phyloP scores from a whole-genome alignment of 2,113 vertebrate genomes.

The Lethenteron camtschaticum region DNA sequence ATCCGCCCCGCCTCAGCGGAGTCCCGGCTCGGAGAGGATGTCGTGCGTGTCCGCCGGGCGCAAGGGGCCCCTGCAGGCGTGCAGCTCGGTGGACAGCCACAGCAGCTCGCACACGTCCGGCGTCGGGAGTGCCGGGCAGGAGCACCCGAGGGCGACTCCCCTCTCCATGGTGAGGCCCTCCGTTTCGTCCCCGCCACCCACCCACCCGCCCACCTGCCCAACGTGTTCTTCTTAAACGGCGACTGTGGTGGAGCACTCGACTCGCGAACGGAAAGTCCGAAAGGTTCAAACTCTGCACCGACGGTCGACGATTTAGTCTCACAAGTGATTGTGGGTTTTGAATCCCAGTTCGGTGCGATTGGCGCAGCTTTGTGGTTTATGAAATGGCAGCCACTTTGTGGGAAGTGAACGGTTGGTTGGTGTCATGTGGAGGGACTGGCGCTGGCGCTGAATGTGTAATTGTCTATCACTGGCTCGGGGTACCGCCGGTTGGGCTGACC shows the following conservation, averaged over 20 bases:
- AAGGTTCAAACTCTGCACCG: no score
- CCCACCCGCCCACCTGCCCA: neutral
- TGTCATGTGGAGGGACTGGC: no score
- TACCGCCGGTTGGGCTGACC: no score
- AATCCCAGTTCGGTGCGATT: neutral
- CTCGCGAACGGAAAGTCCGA: no score
- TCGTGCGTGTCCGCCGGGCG: neutral
- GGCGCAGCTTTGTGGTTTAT: no score
- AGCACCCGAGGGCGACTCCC: slow-evolving; percentile 59
- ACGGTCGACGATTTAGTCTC: no score
- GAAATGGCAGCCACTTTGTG: no score
- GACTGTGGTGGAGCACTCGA: no score
- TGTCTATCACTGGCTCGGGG: no score
- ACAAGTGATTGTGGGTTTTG: neutral
- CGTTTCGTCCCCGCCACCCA: neutral
- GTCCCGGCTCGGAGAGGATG: neutral
- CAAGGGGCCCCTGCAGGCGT: slow-evolving; percentile 29
- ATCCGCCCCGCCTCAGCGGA: neutral
- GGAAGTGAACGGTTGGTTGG: no score
- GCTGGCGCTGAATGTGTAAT: no score
- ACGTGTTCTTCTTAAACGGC: no score
- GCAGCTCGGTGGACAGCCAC: slow-evolving; percentile 76
- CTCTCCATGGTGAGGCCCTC: slow-evolving; percentile 39
- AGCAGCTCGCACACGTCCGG: slow-evolving; percentile 85
- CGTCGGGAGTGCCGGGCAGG: slow-evolving; percentile 71